Evolutionary conservation across 2,113 vertebrate species (phyloP).

Genomic region (Dicentrarchus labrax): DNA sequence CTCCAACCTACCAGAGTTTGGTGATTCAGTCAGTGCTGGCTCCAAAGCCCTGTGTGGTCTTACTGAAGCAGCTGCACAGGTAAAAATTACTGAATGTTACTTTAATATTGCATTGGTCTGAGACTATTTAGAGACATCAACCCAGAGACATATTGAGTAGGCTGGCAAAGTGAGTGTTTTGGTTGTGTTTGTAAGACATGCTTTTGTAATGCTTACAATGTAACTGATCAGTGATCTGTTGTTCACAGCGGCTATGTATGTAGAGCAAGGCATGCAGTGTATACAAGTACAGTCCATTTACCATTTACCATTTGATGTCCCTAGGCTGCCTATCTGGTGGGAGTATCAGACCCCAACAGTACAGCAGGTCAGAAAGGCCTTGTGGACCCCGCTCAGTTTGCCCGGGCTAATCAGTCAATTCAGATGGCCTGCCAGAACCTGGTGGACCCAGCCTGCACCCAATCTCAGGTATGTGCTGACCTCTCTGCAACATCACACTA

Average conservation of each 20-base stretch:
- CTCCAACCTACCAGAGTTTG: constrained; percentile 95
- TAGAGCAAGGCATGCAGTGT: no score
- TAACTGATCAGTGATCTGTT: constrained; percentile 9
- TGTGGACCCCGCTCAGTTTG: constrained; percentile 97
- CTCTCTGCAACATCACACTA: neutral
- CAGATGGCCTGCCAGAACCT: constrained; percentile 99
- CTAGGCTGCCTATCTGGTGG: constrained; percentile 95
- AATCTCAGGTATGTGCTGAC: constrained; percentile 89
- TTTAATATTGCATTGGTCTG: neutral
- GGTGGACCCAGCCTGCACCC: constrained; percentile 95
- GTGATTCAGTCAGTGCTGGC: constrained; percentile 91
- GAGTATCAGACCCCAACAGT: constrained; percentile 95
- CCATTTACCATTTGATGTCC: neutral
- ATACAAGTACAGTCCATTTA: no score
- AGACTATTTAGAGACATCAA: no score
- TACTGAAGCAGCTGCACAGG: constrained; percentile 97
- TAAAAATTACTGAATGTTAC: constrained; percentile 57
- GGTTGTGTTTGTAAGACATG: neutral
- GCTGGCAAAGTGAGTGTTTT: neutral
- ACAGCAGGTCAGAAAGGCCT: constrained; percentile 95
- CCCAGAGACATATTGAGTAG: neutral
- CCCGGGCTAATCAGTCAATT: constrained; percentile 96
- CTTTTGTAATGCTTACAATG: neutral
- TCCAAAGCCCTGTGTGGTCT: constrained; percentile 98
- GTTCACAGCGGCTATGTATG: neutral